Conservation (phyloP, 2,113 vertebrate species). For the Sula dactylatra region DNA sequence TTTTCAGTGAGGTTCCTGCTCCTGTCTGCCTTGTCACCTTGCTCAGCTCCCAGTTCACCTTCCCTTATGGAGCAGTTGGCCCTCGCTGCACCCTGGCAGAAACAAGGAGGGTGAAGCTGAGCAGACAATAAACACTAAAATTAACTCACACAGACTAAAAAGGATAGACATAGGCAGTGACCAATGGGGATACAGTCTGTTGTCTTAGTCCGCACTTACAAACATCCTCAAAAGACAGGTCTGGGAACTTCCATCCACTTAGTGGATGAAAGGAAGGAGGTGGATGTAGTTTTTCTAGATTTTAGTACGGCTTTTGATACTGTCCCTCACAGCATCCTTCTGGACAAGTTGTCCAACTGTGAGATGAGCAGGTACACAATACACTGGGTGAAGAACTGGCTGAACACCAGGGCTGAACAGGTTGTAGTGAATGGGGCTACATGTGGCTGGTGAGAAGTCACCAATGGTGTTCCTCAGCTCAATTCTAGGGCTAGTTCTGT, state of each 20-base stretch:
- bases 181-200: background rate
- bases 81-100: rapidly evolving
- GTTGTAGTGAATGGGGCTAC: background rate
- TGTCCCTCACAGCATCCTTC: background rate
- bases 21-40: background rate
- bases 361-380: background rate
- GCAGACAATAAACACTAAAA: background rate
- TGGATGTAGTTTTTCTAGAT: background rate
- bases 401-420: background rate
- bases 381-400: background rate
- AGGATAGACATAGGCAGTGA: background rate
- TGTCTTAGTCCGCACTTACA: background rate
- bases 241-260: background rate
- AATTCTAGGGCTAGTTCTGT: background rate
- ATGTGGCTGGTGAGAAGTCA: background rate
- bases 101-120: background rate
- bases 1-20: background rate
- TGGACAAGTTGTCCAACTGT: background rate
- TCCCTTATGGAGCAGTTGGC: background rate
- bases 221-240: background rate
- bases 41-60: background rate
- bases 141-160: background rate
- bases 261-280: background rate
- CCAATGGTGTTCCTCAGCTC: background rate
- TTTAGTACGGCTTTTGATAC: background rate